Evolutionary conservation across 1,140 invertebrate species (phyloP).

Genomic region (Aricia agestis): DNA sequence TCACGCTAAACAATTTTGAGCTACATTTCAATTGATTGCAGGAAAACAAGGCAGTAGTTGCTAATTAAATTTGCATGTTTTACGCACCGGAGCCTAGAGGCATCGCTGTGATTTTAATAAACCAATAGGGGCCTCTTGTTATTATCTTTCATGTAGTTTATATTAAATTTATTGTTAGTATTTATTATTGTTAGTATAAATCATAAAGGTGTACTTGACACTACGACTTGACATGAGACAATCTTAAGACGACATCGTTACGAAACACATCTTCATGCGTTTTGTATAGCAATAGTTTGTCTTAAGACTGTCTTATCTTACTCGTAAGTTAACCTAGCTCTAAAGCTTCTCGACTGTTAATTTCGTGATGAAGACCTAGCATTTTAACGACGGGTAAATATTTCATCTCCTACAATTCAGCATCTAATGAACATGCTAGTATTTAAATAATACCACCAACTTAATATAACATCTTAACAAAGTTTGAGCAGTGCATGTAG

Average conservation of each 20-base stretch:
- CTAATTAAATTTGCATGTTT: background rate
- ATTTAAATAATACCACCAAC: background rate
- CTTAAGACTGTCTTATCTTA: no score
- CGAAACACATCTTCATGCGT: no score
- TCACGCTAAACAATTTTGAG: background rate
- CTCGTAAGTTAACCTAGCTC: no score
- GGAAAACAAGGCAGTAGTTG: background rate
- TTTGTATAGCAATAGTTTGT: no score
- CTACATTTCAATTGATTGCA: background rate
- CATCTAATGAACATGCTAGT: background rate
- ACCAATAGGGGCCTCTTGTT: background rate
- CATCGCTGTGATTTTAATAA: background rate
- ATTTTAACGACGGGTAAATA: no score
- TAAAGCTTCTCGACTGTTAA: no score
- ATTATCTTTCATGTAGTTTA: background rate
- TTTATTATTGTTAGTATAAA: no score
- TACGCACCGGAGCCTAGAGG: background rate
- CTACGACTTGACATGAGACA: no score
- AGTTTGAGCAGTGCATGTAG: background rate
- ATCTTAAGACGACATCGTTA: no score
- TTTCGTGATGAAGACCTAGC: no score
- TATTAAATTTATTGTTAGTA: no score
- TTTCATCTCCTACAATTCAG: background rate
- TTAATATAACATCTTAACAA: constrained; percentile 7
- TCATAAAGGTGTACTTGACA: no score